Evolutionary conservation across 1,140 invertebrate species (phyloP).

Genomic region (Drosophila aff.): DNA sequence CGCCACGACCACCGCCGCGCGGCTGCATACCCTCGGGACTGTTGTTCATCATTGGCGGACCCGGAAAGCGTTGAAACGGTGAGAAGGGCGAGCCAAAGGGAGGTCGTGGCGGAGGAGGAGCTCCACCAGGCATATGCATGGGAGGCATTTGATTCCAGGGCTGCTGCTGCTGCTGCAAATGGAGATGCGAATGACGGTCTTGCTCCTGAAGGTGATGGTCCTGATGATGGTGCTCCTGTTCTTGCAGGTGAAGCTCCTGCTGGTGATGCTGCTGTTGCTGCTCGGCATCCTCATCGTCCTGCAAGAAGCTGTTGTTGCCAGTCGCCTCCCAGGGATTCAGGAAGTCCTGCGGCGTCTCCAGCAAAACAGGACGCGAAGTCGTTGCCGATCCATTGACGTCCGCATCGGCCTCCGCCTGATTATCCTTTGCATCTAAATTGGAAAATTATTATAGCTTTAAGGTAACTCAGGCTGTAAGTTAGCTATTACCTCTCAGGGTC

Average conservation of each 20-base stretch:
- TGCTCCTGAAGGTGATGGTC: constrained; percentile 60
- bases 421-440: constrained; percentile 57
- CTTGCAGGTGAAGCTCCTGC: constrained; percentile 46
- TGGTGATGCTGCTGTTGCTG: constrained; percentile 51
- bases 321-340: constrained; percentile 64
- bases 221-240: constrained; percentile 56
- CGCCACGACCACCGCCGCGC: constrained; percentile 59
- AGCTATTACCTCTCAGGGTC: constrained; percentile 66
- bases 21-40: constrained; percentile 63
- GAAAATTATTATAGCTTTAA: not conserved
- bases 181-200: constrained; percentile 49
- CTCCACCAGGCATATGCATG: constrained; percentile 51
- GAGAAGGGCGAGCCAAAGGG: constrained; percentile 56
- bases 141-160: constrained; percentile 71
- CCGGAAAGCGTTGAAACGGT: constrained; percentile 57
- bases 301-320: constrained; percentile 54
- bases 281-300: constrained; percentile 55
- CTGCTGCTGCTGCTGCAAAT: constrained; percentile 56
- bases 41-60: constrained; percentile 44
- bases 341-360: constrained; percentile 78
- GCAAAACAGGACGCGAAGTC: constrained; percentile 63
- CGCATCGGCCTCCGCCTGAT: constrained; percentile 34
- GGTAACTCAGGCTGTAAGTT: no score
- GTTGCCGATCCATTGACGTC: constrained; percentile 56
- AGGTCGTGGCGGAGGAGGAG: constrained; percentile 70